A percentile compares a stretch with the other conserved stretches of the same genome.
Conservation (phyloP, 2,113 vertebrate species). For the Uropsilus gracilis region DNA sequence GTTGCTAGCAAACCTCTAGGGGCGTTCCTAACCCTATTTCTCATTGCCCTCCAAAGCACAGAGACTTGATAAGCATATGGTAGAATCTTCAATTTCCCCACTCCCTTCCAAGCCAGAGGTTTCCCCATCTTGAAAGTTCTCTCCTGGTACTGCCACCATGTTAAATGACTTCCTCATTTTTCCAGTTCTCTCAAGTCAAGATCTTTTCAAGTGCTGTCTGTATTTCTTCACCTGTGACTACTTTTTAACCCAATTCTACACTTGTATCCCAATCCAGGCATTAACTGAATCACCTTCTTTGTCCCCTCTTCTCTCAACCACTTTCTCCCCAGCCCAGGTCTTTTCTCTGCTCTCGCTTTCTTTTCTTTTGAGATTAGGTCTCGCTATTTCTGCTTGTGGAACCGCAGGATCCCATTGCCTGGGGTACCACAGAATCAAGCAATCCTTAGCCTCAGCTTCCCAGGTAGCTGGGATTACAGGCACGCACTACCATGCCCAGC, state of each 20-base stretch:
- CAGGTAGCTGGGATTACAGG: too few species aligned
- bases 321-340: background rate
- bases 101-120: background rate
- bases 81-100: background rate
- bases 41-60: background rate
- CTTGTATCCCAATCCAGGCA: background rate
- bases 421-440: too few species aligned
- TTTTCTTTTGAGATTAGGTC: too few species aligned
- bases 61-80: background rate
- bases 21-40: background rate
- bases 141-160: background rate
- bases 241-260: background rate
- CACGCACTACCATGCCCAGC: too few species aligned
- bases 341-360: background rate
- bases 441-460: too few species aligned
- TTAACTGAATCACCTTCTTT: background rate
- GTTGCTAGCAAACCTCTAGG: background rate
- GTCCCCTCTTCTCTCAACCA: background rate
- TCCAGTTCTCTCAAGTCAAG: slow-evolving; percentile 10
- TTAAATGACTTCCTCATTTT: background rate
- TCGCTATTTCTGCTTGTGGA: too few species aligned
- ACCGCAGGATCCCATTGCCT: too few species aligned
- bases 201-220: slow-evolving; percentile 15
- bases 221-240: background rate
- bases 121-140: slow-evolving; percentile 42